Evolutionary conservation across 2,888 invertebrate species (phyloP), one percentile per base, ranked within the genome.

Genomic region (Adineta ricciae): DNA sequence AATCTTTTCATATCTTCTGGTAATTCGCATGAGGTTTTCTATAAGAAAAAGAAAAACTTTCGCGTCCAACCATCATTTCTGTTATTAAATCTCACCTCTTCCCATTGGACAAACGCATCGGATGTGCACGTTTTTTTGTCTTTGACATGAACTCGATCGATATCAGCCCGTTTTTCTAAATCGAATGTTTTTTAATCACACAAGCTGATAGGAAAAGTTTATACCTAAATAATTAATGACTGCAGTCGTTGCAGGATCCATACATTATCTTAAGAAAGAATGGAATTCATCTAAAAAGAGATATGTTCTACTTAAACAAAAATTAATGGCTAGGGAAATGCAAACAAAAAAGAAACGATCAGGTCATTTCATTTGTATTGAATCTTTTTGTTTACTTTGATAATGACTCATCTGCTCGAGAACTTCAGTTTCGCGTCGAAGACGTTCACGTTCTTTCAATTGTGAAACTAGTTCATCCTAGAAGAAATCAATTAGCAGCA

Each of bases 1-100:
- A 90, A 90, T 85, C 87, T 88, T 84, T 89, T 89, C 83, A 90
- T 86, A 87, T 90, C 90, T 73, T 89, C 89, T 14, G 90, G 89
- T 49, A 90, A 86, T 46, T 89, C 87, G 84, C 89, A 89, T 9
- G 87, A 87, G 85, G 89, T 88, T 87, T 88, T 89, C 89, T 89
- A 50, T 38, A 38, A 41, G 11, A 1, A 49, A 24, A 54, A 24
- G 16, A 8, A 46, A 64, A 1, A 38, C 16, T 54, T 52, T 27
- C 27, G 19, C 36, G 11, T n/a, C 4, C 24, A n/a, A 5, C 5
- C 11, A 46, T 46, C 11, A 46, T 46, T 46, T 46, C 5, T n/a
- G n/a, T 78, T 1, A 14, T 8, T n/a, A 14, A 1, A n/a, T 38
- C 38, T 36, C 83, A 85, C 85, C 16, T 84, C 83, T 85, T 85